These are phyloP conservation scores for Carpatolechia fugitivella DNA, from an alignment of 2,888 invertebrate genomes.

Conservation along the genomic window DNA sequence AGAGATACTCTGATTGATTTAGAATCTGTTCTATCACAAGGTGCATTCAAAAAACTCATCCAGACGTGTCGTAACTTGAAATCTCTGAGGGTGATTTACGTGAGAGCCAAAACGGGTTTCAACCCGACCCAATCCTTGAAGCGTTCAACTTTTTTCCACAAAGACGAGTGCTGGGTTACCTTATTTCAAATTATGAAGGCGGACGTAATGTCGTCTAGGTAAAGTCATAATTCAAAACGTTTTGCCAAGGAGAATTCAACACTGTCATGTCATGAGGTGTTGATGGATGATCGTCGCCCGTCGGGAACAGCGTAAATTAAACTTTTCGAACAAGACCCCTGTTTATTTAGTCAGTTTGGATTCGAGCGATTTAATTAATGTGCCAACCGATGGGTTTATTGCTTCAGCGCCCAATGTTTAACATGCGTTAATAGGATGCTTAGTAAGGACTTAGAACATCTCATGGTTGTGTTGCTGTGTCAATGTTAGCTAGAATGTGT, in stretches of 20 bases:
- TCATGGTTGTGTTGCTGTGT: not conserved
- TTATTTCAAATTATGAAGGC: constrained; percentile 14
- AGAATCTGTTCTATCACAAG: not conserved
- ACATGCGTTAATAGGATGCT: constrained; percentile 12
- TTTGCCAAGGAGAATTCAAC: not conserved
- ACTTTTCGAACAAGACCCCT: constrained; percentile 11
- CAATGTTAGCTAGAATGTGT: not conserved
- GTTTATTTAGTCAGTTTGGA: constrained; percentile 15
- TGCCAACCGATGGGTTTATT: constrained; percentile 15
- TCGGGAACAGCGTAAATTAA: constrained; percentile 15
- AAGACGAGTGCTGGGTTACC: constrained; percentile 28
- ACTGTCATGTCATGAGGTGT: constrained; percentile 24
- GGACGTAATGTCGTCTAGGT: not conserved
- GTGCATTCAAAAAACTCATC: not conserved
- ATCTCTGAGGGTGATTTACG: constrained; percentile 22
- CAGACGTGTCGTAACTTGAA: constrained; percentile 6
- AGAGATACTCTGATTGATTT: not conserved
- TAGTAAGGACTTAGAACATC: constrained; percentile 5
- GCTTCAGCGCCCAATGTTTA: constrained; percentile 6
- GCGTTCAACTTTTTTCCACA: constrained; percentile 30
- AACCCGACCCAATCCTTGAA: constrained; percentile 39
- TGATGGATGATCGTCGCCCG: constrained; percentile 17
- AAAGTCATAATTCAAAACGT: not conserved
- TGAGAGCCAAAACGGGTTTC: constrained; percentile 41
- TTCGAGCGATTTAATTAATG: constrained; percentile 19